Base-by-base conservation (phyloP, 2,113 vertebrate genomes). In the Aldabrachelys gigantea region DNA sequence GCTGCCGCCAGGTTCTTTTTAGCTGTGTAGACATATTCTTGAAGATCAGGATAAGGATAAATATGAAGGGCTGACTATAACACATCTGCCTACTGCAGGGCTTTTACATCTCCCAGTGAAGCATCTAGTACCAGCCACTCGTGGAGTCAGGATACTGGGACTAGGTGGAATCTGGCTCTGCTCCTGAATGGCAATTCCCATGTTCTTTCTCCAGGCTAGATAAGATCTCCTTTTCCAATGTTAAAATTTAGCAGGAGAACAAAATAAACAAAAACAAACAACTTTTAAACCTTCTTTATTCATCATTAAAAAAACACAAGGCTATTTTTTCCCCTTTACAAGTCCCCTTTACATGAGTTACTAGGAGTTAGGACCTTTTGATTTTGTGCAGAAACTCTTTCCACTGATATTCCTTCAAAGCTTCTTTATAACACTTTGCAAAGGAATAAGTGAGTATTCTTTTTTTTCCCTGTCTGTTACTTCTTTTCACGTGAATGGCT, bases 401-500 rank as follows among this genome's bases (percentile, higher is more conserved):
- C 1, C 79, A 49, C 80, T 93, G 14, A 35, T 84, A 83, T 84
- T 41, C 3, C 14, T 86, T 90, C 53, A 91, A 56, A 84, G 8
- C 2, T 21, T 82, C 87, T 72, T 2, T 0, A 0, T 56, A 24
- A 38, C 86, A 54, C 10, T 92, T 59, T 76, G 38, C 82, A 8
- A 50, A 69, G 9, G 14, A 65, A 22, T 31, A 14, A 25, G 9
- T 80, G 56, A 57, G 17, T 89, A 47, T 79, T 92, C 1, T 95
- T 94, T 88, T 96, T 96, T 97, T 95, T 57, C 4, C 80, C 22
- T 38, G 92, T 96, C 41, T 92, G 85, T 57, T 83, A 7, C 10
- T 88, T 84, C 41, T 49, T 87, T 96, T 44, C 88, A 82, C 96
- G 95, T 96, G 50, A 93, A 29, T 94, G 49, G 82, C 62, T 96